Percentiles rank a stretch among this genome's conserved stretches.
phyloP scores from a whole-genome alignment of 1,140 invertebrate genomes.

The Homarus americanus region DNA sequence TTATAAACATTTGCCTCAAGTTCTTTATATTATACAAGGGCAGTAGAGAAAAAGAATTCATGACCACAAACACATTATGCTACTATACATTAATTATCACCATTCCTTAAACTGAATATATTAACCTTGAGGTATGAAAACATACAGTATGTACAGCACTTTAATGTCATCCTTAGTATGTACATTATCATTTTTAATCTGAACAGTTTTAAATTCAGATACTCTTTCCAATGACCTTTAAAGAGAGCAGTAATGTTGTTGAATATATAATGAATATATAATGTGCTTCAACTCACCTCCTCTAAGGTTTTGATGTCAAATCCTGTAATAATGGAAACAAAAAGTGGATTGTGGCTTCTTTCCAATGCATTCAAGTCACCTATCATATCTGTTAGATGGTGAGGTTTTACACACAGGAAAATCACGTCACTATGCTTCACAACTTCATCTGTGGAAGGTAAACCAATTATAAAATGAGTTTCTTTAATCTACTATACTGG shows the following conservation, averaged over 20 bases:
- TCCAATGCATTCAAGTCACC: constrained; percentile 35
- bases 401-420: constrained; percentile 72
- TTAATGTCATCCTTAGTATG: no score
- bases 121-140: no score
- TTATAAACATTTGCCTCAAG: no score
- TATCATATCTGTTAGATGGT: constrained; percentile 47
- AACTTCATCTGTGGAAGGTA: constrained; percentile 40
- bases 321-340: constrained; percentile 70
- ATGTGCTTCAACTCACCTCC: constrained; percentile 55
- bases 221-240: neutral
- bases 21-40: no score
- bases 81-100: no score
- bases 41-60: no score
- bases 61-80: no score
- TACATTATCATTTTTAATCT: no score
- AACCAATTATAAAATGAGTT: neutral
- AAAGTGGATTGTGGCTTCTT: constrained; percentile 53
- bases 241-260: neutral
- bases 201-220: no score
- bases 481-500: no score
- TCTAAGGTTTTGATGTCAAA: constrained; percentile 39
- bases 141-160: no score
- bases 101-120: no score
- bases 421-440: constrained; percentile 48
- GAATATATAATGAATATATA: neutral